phyloP scores from a whole-genome alignment of 2,113 vertebrate genomes.

The Vulpes vulpes region DNA sequence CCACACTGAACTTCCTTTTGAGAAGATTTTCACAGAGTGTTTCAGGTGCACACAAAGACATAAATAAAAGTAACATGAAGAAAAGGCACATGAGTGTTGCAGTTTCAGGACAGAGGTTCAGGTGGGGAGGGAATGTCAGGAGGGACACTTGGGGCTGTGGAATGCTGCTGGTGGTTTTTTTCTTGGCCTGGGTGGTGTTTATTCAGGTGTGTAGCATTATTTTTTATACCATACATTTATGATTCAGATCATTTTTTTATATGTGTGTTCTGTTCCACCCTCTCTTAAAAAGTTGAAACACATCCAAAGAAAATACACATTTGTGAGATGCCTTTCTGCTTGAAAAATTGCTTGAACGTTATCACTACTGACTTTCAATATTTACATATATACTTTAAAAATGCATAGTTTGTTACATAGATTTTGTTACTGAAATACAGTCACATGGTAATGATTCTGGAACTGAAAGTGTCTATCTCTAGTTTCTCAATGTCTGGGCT shows the following conservation, averaged over 20 bases:
- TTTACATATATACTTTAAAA: background rate
- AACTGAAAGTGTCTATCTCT: background rate
- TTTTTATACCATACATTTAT: background rate
- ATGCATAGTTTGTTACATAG: background rate
- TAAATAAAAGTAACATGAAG: background rate
- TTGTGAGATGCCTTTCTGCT: background rate
- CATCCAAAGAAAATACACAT: background rate
- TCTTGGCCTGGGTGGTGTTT: background rate
- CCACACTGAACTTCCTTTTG: background rate
- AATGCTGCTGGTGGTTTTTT: background rate
- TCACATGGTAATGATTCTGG: background rate
- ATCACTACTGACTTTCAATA: background rate
- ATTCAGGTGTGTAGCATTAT: background rate
- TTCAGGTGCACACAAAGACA: background rate
- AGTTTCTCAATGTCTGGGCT: background rate
- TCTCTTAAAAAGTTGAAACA: background rate
- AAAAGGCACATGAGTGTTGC: background rate
- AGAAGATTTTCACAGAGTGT: background rate
- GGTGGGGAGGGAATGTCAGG: background rate
- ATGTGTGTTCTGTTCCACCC: background rate
- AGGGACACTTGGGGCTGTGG: background rate
- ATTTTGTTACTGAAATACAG: background rate
- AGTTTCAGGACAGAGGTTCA: background rate
- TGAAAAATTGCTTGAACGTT: background rate
- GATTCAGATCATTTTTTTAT: background rate